Percentiles rank a stretch among this genome's conserved stretches.
These are phyloP conservation scores for Julus scandinavius DNA, from an alignment of 2,888 invertebrate species.

Conservation along the genomic window DNA sequence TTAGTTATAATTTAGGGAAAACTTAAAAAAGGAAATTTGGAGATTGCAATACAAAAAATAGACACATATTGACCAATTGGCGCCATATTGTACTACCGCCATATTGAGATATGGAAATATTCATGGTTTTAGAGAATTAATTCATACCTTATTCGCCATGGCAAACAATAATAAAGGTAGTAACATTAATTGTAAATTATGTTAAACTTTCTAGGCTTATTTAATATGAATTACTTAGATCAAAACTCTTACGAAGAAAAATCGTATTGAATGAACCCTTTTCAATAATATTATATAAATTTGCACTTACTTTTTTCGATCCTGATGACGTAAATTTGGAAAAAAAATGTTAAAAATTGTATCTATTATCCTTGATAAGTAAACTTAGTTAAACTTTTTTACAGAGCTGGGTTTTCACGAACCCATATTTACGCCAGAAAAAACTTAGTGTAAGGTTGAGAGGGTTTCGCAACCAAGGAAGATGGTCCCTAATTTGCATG, in stretches of 20 bases:
- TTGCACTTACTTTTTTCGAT: background rate
- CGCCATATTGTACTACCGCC: background rate
- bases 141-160: too few relatives aligned
- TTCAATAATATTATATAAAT: background rate
- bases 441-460: background rate
- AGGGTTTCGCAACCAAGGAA: background rate
- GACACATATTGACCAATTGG: background rate
- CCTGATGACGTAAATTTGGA: background rate
- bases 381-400: background rate
- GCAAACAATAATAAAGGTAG: too few relatives aligned
- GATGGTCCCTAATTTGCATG: constrained; percentile 15
- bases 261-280: background rate
- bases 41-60: background rate
- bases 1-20: background rate
- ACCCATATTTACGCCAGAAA: background rate
- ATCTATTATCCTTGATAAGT: background rate
- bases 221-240: background rate
- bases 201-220: too few relatives aligned
- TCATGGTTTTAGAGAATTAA: too few relatives aligned
- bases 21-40: background rate
- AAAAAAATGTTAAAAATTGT: background rate
- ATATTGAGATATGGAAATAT: too few relatives aligned
- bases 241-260: background rate
- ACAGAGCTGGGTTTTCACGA: background rate
- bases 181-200: too few relatives aligned